Percentiles rank a stretch among this genome's conserved stretches.
Evolutionary conservation across 2,888 invertebrate genomes (phyloP).

Genomic region (Muscina levida): DNA sequence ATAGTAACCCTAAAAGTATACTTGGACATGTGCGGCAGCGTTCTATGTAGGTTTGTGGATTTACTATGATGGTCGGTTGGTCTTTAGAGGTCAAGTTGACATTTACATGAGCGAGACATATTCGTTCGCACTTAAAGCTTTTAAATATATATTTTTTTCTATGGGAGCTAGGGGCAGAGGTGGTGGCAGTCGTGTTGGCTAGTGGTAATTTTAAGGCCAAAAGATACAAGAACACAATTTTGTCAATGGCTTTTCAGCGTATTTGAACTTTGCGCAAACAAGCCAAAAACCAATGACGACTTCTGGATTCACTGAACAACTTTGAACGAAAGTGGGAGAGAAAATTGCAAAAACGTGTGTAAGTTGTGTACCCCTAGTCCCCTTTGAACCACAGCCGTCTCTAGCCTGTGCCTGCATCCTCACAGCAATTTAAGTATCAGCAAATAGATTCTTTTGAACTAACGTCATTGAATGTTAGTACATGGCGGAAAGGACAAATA

Average conservation of each 20-base stretch:
- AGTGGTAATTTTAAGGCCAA: constrained; percentile 7
- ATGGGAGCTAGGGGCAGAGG: too few species aligned
- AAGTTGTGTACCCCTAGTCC: not conserved
- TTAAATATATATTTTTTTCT: too few species aligned
- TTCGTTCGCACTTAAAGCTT: too few species aligned
- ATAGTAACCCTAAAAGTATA: constrained; percentile 20
- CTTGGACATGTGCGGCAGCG: too few species aligned
- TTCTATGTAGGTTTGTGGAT: too few species aligned
- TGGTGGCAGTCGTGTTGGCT: not conserved
- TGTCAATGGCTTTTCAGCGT: constrained; percentile 9
- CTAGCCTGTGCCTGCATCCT: not conserved
- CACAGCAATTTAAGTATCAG: not conserved
- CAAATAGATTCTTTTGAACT: not conserved
- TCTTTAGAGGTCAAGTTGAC: constrained; percentile 54
- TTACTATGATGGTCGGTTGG: too few species aligned
- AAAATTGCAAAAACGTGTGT: constrained; percentile 29
- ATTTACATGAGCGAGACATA: constrained; percentile 27
- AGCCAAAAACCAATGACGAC: too few species aligned
- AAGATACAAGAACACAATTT: constrained; percentile 14
- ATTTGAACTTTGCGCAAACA: constrained; percentile 18
- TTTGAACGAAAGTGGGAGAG: not conserved
- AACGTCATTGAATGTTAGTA: constrained; percentile 5
- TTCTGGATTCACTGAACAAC: not conserved
- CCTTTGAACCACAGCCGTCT: not conserved
- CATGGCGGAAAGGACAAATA: constrained; percentile 2